These are phyloP conservation scores for Lysiphlebus fabarum DNA, from an alignment of 1,140 invertebrate genomes.

Conservation along the genomic window DNA sequence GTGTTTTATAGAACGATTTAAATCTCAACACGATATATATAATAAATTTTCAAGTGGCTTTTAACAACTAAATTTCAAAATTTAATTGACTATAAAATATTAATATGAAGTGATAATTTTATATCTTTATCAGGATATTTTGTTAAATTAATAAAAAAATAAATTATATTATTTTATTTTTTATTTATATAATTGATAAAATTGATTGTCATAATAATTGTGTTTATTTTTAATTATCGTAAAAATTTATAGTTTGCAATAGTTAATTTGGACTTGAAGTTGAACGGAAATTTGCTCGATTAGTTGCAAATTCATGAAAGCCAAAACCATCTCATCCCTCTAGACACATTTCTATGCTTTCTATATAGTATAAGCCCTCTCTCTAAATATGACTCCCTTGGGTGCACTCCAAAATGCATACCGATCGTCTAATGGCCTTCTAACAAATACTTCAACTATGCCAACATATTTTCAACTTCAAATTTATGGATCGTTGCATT, in stretches of 20 bases:
- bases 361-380: constrained; percentile 5
- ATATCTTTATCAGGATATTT: too few relatives aligned
- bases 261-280: constrained; percentile 19
- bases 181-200: neutral
- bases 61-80: too few relatives aligned
- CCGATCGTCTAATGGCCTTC: constrained; percentile 25
- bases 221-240: constrained; percentile 13
- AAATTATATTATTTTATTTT: too few relatives aligned
- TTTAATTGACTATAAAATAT: too few relatives aligned
- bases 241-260: constrained; percentile 14
- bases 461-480: neutral
- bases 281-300: constrained; percentile 30
- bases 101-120: too few relatives aligned
- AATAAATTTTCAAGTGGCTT: too few relatives aligned
- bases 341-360: constrained; percentile 6
- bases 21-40: too few relatives aligned
- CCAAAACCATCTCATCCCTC: neutral
- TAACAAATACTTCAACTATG: constrained; percentile 20
- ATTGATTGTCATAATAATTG: constrained; percentile 14
- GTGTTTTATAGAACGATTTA: too few relatives aligned
- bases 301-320: constrained; percentile 32
- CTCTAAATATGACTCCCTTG: constrained; percentile 27
- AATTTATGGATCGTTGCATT: too few relatives aligned
- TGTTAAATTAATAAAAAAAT: too few relatives aligned
- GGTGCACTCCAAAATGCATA: constrained; percentile 29